phyloP scores from a whole-genome alignment of 2,113 vertebrate genomes.

The Poicephalus meyeri region DNA sequence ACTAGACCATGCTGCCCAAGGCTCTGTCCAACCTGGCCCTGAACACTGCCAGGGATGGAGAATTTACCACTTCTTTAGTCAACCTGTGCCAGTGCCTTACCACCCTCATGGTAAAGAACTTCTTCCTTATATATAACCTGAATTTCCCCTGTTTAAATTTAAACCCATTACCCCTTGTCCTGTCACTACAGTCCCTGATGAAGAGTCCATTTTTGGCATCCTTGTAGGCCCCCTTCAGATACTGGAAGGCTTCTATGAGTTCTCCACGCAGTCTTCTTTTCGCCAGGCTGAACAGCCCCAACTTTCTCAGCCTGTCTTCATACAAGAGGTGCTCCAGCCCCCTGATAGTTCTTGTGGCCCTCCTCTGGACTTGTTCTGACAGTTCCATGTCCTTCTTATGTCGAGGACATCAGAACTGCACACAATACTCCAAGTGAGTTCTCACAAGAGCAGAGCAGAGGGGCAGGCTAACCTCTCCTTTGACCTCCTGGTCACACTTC shows the following conservation, averaged over 20 bases:
- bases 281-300: background rate
- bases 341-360: background rate
- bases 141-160: background rate
- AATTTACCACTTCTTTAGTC: background rate
- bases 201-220: background rate
- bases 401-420: background rate
- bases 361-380: background rate
- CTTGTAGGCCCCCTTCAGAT: background rate
- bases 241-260: background rate
- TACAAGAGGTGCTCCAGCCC: background rate
- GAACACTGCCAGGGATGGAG: background rate
- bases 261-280: background rate
- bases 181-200: background rate
- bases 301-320: background rate
- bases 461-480: background rate
- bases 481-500: background rate
- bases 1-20: background rate
- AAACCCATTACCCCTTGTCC: background rate
- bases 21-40: background rate
- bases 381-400: background rate
- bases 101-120: background rate
- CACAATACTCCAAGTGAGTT: background rate
- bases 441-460: background rate
- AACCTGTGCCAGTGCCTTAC: background rate
- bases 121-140: background rate